These are phyloP conservation scores for Mayetiola destructor DNA, from an alignment of 2,888 invertebrate species.

Conservation along the genomic window DNA sequence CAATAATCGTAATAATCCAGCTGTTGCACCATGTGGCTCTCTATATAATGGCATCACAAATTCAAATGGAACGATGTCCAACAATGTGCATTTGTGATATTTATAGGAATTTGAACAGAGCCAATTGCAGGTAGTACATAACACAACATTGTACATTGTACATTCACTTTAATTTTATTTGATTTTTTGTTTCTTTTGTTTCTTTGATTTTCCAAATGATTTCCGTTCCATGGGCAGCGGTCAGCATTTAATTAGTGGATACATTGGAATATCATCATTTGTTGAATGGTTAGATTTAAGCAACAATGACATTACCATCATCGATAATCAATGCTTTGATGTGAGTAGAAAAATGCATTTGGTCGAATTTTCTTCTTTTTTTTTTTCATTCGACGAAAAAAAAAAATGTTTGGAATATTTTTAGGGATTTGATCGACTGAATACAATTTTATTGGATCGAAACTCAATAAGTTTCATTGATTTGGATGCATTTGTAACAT, in stretches of 20 bases:
- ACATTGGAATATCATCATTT: slow-evolving; percentile 42
- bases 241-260: slow-evolving; percentile 43
- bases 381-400: not conserved
- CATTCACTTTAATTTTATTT: too few species aligned
- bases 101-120: slow-evolving; percentile 27
- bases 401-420: too few species aligned
- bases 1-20: too few species aligned
- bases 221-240: too few species aligned
- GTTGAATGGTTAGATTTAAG: slow-evolving; percentile 47
- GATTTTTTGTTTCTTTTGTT: too few species aligned
- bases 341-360: slow-evolving; percentile 34
- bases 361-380: not conserved
- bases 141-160: too few species aligned
- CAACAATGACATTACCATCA: slow-evolving; percentile 44
- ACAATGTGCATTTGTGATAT: slow-evolving; percentile 29
- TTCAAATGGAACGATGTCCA: slow-evolving; percentile 23
- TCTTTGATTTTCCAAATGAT: too few species aligned
- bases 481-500: slow-evolving; percentile 42
- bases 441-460: slow-evolving; percentile 34
- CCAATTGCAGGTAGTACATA: slow-evolving; percentile 34
- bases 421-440: slow-evolving; percentile 26
- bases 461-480: slow-evolving; percentile 49
- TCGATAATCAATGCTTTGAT: slow-evolving; percentile 46
- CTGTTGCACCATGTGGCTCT: too few species aligned
- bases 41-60: not conserved